Evolutionary conservation across 2,113 vertebrate species (phyloP).

Genomic region (Actenoides lindsayi): DNA sequence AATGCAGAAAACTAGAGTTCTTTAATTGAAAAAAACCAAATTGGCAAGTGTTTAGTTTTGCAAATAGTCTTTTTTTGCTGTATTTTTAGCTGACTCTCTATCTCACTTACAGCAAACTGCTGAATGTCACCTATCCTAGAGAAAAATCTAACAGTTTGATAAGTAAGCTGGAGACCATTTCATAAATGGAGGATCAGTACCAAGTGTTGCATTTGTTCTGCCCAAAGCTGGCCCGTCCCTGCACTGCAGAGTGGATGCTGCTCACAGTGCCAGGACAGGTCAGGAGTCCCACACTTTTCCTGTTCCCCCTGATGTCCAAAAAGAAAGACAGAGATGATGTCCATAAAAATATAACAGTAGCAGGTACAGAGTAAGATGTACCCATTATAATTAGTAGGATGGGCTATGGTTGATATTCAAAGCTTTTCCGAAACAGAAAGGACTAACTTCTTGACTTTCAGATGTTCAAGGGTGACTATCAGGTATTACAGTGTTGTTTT

Average conservation of each 20-base stretch:
- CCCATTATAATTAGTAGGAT: not conserved
- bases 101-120: not conserved
- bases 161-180: not conserved
- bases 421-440: not conserved
- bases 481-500: not conserved
- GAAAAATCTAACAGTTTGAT: not conserved
- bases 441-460: not conserved
- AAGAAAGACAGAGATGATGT: not conserved
- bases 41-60: not conserved
- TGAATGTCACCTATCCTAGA: not conserved
- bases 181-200: not conserved
- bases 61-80: not conserved
- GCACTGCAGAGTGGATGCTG: not conserved
- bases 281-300: not conserved
- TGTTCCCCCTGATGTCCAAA: not conserved
- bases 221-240: not conserved
- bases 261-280: not conserved
- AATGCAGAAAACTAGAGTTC: not conserved
- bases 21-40: not conserved
- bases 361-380: not conserved
- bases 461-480: not conserved
- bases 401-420: not conserved
- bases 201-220: not conserved
- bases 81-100: not conserved
- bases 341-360: not conserved